These are phyloP conservation scores for Hofmannophila pseudospretella DNA, from an alignment of 2,888 invertebrate species.

Conservation along the genomic window DNA sequence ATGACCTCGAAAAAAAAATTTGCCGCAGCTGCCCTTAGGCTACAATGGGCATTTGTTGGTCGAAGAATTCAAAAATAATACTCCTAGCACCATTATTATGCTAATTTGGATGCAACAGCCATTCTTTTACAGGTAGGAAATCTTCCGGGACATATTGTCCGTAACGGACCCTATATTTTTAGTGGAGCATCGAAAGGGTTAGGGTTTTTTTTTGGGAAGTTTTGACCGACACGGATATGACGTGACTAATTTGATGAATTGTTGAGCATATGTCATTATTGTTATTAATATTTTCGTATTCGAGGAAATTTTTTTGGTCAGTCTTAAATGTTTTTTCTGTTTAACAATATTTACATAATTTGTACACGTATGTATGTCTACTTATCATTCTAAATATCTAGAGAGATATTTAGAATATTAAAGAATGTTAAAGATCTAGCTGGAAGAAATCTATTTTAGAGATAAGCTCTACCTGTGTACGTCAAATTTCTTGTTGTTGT, in stretches of 20 bases:
- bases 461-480: too few species aligned
- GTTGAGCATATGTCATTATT: slow-evolving; percentile 41
- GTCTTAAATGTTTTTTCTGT: too few species aligned
- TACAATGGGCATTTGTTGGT: slow-evolving; percentile 55
- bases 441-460: too few species aligned
- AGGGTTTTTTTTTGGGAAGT: slow-evolving; percentile 36
- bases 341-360: too few species aligned
- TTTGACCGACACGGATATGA: slow-evolving; percentile 40
- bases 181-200: slow-evolving; percentile 43
- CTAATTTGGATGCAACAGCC: slow-evolving; percentile 53
- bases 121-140: slow-evolving; percentile 69
- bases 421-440: too few species aligned
- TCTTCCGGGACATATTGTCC: slow-evolving; percentile 55
- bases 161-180: slow-evolving; percentile 36
- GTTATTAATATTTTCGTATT: neutral
- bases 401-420: too few species aligned
- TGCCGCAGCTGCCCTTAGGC: slow-evolving; percentile 66
- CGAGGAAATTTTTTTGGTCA: too few species aligned
- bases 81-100: slow-evolving; percentile 68
- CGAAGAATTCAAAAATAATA: slow-evolving; percentile 65
- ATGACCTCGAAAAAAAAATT: slow-evolving; percentile 49
- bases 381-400: too few species aligned
- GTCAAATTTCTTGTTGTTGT: too few species aligned
- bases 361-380: too few species aligned
- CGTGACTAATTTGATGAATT: slow-evolving; percentile 70